Conservation (phyloP, 2,888 invertebrate genomes). For the Drosophila suboccidentalis region DNA sequence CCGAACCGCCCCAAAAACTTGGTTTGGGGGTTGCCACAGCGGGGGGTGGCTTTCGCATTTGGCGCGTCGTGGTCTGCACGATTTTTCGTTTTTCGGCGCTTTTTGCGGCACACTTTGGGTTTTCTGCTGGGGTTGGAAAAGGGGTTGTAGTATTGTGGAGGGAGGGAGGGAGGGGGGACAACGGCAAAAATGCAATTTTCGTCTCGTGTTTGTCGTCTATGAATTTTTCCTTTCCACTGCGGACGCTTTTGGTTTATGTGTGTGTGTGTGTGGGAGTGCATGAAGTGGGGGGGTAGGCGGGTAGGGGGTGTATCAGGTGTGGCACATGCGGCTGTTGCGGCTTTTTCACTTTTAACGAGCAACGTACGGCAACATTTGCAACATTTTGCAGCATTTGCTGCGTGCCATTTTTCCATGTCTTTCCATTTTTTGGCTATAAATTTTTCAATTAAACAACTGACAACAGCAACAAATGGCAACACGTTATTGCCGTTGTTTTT, state of each 20-base stretch:
- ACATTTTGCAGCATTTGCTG: constrained; percentile 65
- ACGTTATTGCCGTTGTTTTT: background rate
- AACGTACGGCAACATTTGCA: constrained; percentile 43
- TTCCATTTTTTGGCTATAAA: constrained; percentile 57
- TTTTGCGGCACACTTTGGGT: constrained; percentile 56
- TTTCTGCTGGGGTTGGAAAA: background rate
- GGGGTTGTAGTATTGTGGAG: background rate
- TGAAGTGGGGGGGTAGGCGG: background rate
- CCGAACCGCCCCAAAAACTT: constrained; percentile 29
- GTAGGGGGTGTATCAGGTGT: constrained; percentile 35
- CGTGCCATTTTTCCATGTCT: constrained; percentile 67
- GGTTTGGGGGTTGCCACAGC: constrained; percentile 46
- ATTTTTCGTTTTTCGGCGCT: constrained; percentile 61
- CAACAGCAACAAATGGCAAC: constrained; percentile 33
- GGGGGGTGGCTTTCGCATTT: constrained; percentile 41
- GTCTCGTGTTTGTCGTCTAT: constrained; percentile 78
- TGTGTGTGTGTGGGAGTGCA: constrained; percentile 19
- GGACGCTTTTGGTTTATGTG: constrained; percentile 23
- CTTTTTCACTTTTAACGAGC: constrained; percentile 81
- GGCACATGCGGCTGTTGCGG: constrained; percentile 80
- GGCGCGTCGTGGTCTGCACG: constrained; percentile 58
- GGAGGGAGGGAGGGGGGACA: background rate
- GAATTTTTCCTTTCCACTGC: constrained; percentile 69
- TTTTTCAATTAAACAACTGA: constrained; percentile 63
- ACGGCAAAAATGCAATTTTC: constrained; percentile 73